Conservation (phyloP, 1,140 invertebrate species). For the Drosophila kohkoa region DNA sequence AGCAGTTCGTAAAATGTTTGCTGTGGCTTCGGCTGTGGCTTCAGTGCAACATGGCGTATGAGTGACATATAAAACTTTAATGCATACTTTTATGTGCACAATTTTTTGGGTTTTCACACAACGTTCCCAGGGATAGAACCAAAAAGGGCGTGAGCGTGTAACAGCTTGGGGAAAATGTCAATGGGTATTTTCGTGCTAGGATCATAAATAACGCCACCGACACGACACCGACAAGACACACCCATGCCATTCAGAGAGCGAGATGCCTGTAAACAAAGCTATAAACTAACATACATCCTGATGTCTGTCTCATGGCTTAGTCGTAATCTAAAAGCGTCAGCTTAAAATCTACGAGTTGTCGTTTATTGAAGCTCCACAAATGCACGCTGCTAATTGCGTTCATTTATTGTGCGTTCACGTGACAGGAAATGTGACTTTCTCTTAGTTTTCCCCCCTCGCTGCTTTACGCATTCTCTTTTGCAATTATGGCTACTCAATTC, state of each 20-base stretch:
- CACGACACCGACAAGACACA: slow-evolving; percentile 19
- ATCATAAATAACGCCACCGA: slow-evolving; percentile 66
- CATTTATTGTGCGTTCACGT: slow-evolving; percentile 41
- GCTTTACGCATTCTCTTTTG: not conserved
- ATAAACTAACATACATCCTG: slow-evolving; percentile 48
- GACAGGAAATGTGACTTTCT: slow-evolving; percentile 55
- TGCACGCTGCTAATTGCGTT: slow-evolving; percentile 60
- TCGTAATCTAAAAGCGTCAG: slow-evolving; percentile 8
- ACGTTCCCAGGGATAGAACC: not conserved
- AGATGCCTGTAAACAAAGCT: slow-evolving; percentile 53
- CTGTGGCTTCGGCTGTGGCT: slow-evolving; percentile 15
- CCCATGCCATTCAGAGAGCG: slow-evolving; percentile 41
- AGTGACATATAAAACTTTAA: slow-evolving; percentile 76
- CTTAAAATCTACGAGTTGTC: slow-evolving; percentile 6
- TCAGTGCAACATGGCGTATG: slow-evolving; percentile 73
- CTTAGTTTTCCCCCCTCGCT: not conserved
- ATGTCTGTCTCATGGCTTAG: not conserved
- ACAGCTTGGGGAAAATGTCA: slow-evolving; percentile 34
- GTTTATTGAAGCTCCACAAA: slow-evolving; percentile 1
- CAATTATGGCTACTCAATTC: slow-evolving; percentile 46
- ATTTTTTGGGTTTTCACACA: slow-evolving; percentile 48
- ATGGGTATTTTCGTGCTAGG: slow-evolving; percentile 30
- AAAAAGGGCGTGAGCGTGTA: slow-evolving; percentile 4
- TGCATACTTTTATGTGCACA: slow-evolving; percentile 59
- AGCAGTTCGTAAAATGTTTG: slow-evolving; percentile 45